These are phyloP conservation scores for Aythya fuligula DNA, from an alignment of 2,797 vertebrate species.

Conservation along the genomic window DNA sequence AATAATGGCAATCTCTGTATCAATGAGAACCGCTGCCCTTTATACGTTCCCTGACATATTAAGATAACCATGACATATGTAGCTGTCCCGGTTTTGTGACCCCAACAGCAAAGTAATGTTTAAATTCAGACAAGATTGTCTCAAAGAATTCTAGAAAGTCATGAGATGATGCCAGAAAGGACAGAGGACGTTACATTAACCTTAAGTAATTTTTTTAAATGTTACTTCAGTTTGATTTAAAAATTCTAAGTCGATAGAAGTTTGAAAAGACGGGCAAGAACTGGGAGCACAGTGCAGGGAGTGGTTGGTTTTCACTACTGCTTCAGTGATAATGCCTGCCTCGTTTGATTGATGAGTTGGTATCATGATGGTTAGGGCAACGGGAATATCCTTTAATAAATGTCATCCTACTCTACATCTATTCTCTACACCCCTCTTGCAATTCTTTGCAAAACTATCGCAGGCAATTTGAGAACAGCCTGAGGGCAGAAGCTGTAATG, in stretches of 20 bases:
- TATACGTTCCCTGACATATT: background rate
- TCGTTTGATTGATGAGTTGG: background rate
- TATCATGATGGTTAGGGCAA: background rate
- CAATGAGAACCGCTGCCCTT: background rate
- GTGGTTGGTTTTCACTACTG: background rate
- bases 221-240: background rate
- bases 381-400: background rate
- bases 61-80: too few species aligned
- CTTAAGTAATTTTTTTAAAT: background rate
- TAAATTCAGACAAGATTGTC: background rate
- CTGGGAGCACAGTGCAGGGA: background rate
- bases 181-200: background rate
- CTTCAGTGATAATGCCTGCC: background rate
- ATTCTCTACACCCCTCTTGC: background rate
- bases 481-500: background rate
- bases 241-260: background rate
- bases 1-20: background rate
- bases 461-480: background rate
- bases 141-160: background rate
- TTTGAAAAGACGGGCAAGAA: background rate
- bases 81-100: background rate
- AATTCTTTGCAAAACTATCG: background rate
- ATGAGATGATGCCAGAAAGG: background rate
- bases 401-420: background rate
- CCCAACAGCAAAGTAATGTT: background rate